These are phyloP conservation scores for Ochotona curzoniae DNA, from an alignment of 2,113 vertebrate species.

Conservation along the genomic window DNA sequence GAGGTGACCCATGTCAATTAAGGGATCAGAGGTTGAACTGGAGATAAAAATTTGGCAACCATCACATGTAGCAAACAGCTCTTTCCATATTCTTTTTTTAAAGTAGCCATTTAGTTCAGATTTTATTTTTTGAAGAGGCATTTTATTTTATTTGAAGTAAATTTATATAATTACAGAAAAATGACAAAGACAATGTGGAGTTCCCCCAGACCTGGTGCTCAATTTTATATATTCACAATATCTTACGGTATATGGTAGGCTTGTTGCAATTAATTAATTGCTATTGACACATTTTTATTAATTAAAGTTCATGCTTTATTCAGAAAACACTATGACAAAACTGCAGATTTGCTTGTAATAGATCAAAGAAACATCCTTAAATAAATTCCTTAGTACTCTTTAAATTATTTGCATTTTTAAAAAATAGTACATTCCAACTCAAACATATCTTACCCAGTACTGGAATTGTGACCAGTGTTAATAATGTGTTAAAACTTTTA, in stretches of 20 bases:
- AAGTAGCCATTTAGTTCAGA: too few species aligned
- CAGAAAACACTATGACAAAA: not conserved
- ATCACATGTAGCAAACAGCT: not conserved
- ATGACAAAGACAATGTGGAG: not conserved
- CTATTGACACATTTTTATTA: not conserved
- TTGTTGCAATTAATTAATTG: not conserved
- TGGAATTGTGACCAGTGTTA: not conserved
- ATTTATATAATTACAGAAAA: constrained; percentile 29
- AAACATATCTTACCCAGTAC: not conserved
- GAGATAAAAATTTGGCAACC: not conserved
- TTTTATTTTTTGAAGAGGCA: not conserved
- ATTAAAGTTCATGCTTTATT: not conserved
- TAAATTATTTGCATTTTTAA: constrained; percentile 38
- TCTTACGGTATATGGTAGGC: not conserved
- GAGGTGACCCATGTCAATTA: not conserved
- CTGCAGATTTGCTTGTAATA: not conserved
- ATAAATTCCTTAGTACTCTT: not conserved
- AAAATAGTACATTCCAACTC: not conserved
- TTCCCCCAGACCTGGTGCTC: not conserved
- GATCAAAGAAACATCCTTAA: too few species aligned
- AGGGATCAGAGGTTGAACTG: not conserved
- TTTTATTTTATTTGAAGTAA: constrained; percentile 32
- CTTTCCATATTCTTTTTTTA: not conserved
- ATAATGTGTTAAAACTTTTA: not conserved
- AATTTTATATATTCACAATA: not conserved